Evolutionary conservation across 2,797 vertebrate species (phyloP), one percentile per base, ranked within the genome.

Genomic region (Anomalospiza imberbis): DNA sequence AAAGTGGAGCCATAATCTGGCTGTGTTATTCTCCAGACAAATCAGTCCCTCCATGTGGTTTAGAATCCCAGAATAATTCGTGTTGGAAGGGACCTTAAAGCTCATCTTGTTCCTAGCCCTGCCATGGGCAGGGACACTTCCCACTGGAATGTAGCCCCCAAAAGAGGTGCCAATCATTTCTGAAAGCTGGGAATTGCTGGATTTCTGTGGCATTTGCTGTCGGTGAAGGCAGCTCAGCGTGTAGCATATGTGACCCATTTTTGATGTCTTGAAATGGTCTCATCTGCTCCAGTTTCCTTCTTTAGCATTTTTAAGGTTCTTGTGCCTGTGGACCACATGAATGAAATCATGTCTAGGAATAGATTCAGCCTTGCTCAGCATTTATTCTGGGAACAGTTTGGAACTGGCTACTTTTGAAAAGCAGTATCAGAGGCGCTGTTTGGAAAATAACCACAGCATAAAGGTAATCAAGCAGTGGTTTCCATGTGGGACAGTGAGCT

Each of bases 231-330:
- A 94, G 54, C 82, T 89, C 63, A 29, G 63, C 22, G 22, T 48
- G 75, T 58, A 29, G 72, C 79, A 71, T 84, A 74, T 75, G 90
- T 88, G 95, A 91, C 92, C 82, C 65, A 61, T 63, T 95, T 95
- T 34, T 77, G 57, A 13, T 83, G 57, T 28, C 73, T 91, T 63
- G 45, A 88, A 88, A 93, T 72, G 90, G 57, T 71, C 57, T 91
- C 85, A 61, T 77, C 65, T 95, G 92, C 73, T 93, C 88, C 75
- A 76, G 13, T 96, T 95, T 93, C 94, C 76, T 84, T 45, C 75
- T 94, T 71, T 50, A 77, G 85, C 61, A 15, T 77, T 77, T 93
- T 40, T 16, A 26, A 53, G 65, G 34, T 83, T 57, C 32, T 47
- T 90, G 57, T 83, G 85, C 7, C 2, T 38, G 45, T 47, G 77